Conservation (phyloP, 2,888 invertebrate genomes). For the Encarsia formosa region DNA sequence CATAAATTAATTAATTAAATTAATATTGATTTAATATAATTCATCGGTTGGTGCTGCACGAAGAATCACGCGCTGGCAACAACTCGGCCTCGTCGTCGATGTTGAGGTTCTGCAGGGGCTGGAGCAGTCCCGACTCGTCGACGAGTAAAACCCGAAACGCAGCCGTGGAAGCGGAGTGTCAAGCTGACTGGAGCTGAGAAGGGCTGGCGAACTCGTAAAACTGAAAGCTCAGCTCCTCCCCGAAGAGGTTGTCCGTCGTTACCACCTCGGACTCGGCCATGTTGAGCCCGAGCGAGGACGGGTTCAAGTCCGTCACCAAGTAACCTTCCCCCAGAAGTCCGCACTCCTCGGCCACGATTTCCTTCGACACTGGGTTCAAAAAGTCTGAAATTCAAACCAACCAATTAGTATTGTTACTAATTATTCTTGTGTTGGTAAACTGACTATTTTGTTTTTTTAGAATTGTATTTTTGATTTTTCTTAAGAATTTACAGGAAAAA, state of each 20-base stretch:
- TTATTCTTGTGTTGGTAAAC: too few species aligned
- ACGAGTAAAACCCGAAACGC: slow-evolving; percentile 42
- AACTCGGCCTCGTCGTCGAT: slow-evolving; percentile 23
- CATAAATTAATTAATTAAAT: too few species aligned
- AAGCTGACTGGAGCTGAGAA: slow-evolving; percentile 48
- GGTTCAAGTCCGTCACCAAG: slow-evolving; percentile 56
- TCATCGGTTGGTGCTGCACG: too few species aligned
- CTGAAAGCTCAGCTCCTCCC: slow-evolving; percentile 55
- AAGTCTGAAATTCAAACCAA: slow-evolving; percentile 59
- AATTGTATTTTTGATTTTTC: too few species aligned
- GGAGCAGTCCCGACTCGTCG: slow-evolving; percentile 34
- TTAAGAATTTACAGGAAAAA: too few species aligned
- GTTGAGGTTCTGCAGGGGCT: slow-evolving; percentile 27
- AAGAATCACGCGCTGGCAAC: too few species aligned
- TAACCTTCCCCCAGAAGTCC: slow-evolving; percentile 62
- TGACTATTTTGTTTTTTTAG: too few species aligned
- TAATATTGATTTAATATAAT: too few species aligned
- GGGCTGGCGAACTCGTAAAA: slow-evolving; percentile 54
- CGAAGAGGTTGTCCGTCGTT: slow-evolving; percentile 53
- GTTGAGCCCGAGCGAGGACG: slow-evolving; percentile 54
- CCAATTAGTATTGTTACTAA: too few species aligned
- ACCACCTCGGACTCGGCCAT: slow-evolving; percentile 55
- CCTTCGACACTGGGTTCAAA: slow-evolving; percentile 66
- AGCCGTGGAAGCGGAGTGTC: too few species aligned
- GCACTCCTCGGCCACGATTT: slow-evolving; percentile 74